Percentiles rank a stretch among this genome's conserved stretches.
Evolutionary conservation across 2,797 vertebrate genomes (phyloP).

Genomic region (Xerus rutilus): DNA sequence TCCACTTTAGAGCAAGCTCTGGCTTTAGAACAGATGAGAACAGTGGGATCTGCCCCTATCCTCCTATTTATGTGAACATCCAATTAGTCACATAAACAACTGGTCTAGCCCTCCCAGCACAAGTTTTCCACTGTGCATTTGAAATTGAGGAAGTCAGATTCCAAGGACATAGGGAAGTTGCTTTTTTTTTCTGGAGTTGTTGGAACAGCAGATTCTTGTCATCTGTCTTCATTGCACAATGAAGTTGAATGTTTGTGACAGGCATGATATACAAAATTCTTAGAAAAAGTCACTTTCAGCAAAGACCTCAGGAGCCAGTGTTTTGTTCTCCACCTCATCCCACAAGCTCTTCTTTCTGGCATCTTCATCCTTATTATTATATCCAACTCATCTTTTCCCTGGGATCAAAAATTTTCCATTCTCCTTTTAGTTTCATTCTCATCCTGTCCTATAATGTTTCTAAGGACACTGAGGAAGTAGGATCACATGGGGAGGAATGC

Average conservation of each 20-base stretch:
- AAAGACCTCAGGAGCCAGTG: constrained; percentile 46
- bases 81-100: constrained; percentile 78
- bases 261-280: constrained; percentile 72
- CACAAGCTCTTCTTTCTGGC: constrained; percentile 63
- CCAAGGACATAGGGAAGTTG: constrained; percentile 66
- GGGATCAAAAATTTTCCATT: background rate
- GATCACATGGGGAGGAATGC: background rate
- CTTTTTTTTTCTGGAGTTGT: constrained; percentile 1
- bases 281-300: constrained; percentile 65
- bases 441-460: background rate
- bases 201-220: constrained; percentile 80
- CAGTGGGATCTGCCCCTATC: constrained; percentile 39
- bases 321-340: constrained; percentile 60
- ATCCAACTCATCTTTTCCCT: constrained; percentile 48
- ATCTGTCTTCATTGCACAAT: constrained; percentile 79
- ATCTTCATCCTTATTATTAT: constrained; percentile 42
- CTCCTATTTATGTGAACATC: constrained; percentile 73
- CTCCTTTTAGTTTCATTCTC: constrained; percentile 9
- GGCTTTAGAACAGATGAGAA: constrained; percentile 70
- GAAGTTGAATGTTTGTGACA: constrained; percentile 80
- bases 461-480: background rate
- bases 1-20: constrained; percentile 61
- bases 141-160: constrained; percentile 66
- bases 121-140: constrained; percentile 66
- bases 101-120: constrained; percentile 50